Conservation (phyloP, 35 echinoderm and acorn worm genomes). For the Strongylocentrotus purpuratus region DNA sequence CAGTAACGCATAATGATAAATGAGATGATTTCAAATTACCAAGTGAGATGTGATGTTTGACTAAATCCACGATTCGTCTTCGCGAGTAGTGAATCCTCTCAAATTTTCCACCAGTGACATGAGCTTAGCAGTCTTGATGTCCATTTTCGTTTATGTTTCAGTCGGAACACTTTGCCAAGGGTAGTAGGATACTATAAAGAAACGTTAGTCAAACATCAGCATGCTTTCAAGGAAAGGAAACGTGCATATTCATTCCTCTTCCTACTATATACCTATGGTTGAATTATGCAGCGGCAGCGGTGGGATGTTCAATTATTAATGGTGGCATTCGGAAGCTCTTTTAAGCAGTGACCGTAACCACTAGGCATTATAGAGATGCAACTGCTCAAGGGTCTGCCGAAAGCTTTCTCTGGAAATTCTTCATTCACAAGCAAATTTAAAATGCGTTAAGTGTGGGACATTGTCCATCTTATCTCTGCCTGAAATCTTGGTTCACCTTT, state of each 20-base stretch:
- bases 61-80: not conserved
- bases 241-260: too few species aligned
- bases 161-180: not conserved
- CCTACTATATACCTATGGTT: not conserved
- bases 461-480: too few species aligned
- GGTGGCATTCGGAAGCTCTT: not conserved
- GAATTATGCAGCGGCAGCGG: not conserved
- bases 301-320: not conserved
- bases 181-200: not conserved
- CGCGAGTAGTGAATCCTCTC: not conserved
- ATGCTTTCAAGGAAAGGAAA: not conserved
- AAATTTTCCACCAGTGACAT: not conserved
- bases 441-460: too few species aligned
- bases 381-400: too few species aligned
- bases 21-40: constrained; percentile 43
- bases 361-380: not conserved
- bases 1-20: constrained; percentile 9
- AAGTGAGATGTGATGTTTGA: constrained; percentile 38
- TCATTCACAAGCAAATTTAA: too few species aligned
- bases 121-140: not conserved
- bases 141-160: not conserved
- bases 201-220: not conserved
- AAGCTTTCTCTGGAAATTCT: too few species aligned
- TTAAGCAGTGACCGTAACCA: not conserved
- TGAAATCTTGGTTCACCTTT: too few species aligned